These are phyloP conservation scores for Heliconius charithonia DNA, from an alignment of 2,888 invertebrate species.

Conservation along the genomic window DNA sequence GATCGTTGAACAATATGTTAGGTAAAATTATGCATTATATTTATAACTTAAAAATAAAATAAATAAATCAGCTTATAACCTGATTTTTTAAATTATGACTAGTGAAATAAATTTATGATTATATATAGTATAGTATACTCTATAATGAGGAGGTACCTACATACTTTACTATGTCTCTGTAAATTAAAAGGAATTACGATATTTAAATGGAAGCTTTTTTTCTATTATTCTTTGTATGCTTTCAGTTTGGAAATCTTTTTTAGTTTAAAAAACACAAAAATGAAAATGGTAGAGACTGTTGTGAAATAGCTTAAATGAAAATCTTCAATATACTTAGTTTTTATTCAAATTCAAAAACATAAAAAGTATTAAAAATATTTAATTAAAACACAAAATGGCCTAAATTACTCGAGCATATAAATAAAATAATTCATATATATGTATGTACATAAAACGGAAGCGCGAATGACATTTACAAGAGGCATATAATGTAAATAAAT, in stretches of 20 bases:
- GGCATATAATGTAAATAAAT: conserved; percentile 70
- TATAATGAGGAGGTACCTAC: background rate
- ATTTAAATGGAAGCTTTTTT: background rate
- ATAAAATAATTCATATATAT: conserved; percentile 21
- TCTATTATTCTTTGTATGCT: background rate
- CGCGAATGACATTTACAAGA: conserved; percentile 42
- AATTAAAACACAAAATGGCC: background rate
- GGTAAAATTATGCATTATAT: background rate
- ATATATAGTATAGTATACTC: no score
- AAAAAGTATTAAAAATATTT: background rate
- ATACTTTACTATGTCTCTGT: background rate
- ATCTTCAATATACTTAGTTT: background rate
- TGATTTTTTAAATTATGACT: no score
- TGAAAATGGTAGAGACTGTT: background rate
- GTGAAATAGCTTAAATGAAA: background rate
- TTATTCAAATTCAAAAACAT: background rate
- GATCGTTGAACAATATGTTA: background rate
- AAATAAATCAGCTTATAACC: no score
- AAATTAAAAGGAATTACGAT: background rate
- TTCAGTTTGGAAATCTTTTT: background rate
- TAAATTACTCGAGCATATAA: background rate
- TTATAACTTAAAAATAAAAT: no score
- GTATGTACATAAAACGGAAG: conserved; percentile 36
- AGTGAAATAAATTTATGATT: no score
- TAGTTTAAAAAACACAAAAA: background rate